Base-by-base conservation (phyloP, 2,888 invertebrate species). In the Lepidocyrtoides sp. region DNA sequence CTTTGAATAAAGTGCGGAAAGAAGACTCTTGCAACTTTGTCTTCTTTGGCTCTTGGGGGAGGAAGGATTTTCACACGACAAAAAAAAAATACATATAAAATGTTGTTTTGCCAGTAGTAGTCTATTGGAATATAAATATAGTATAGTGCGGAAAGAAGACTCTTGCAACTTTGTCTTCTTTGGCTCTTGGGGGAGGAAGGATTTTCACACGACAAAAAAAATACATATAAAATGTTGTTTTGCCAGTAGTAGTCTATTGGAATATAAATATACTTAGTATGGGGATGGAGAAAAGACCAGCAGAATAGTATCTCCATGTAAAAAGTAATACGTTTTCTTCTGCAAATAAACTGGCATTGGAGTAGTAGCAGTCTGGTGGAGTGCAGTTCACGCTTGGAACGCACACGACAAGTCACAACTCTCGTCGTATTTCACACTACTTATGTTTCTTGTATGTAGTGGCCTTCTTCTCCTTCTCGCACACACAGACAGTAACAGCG, bases 351-450 rank as follows among this genome's bases (percentile, higher is more conserved):
- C 69, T 69, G 69, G n/a, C 32, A 20, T 69, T 36, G 7, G 1
- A 69, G 36, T n/a, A 41, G 17, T 14, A 14, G 75, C 48, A 12
- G 5, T 2, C 8, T n/a, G n/a, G 23, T 32, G 7, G 14, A 79
- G 36, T 17, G 5, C 17, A 32, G 36, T 57, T 57, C 51, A 79
- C n/a, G 36, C 54, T 26, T 57, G 54, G 17, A 79, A 54, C 79
- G 7, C 32, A 84, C 72, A 36, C 48, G 51, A 86, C 86, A 77
- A 85, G 86, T 86, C 86, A 77, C 48, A 63, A 72, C 77, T 77
- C 72, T n/a, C 29, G 41, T 66, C 77, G 82, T 82, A 82, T 82
- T 82, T 82, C 82, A 82, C 82, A 41, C 63, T 82, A 79, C 79
- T 79, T 79, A 79, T 79, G 79, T 36, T 79, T 54, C 79, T 29